phyloP scores from a whole-genome alignment of 2,113 vertebrate genomes.

The Alligator sinensis region DNA sequence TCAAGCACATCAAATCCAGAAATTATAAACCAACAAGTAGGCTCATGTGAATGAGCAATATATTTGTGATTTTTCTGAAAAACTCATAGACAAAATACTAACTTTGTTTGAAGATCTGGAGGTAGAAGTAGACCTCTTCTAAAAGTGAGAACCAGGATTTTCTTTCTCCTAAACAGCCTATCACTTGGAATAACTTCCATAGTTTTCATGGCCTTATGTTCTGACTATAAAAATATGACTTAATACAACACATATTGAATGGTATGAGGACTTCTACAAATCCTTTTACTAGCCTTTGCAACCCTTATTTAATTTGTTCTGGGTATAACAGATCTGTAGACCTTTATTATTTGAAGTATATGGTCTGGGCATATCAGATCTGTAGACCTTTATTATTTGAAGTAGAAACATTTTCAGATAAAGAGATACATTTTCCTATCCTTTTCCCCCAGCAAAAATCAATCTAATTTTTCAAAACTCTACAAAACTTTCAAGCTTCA shows the following conservation, averaged over 20 bases:
- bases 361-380: constrained; percentile 21
- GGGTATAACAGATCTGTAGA: constrained; percentile 29
- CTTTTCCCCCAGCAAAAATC: constrained; percentile 28
- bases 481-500: constrained; percentile 19
- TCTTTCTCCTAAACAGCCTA: not conserved
- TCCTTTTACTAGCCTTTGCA: not conserved
- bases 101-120: not conserved
- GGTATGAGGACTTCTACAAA: constrained; percentile 41
- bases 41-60: not conserved
- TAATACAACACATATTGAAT: not conserved
- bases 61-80: not conserved
- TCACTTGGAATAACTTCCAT: not conserved
- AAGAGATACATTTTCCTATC: constrained; percentile 47
- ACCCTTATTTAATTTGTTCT: constrained; percentile 52
- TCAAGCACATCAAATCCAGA: not conserved
- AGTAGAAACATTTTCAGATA: constrained; percentile 17
- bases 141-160: not conserved
- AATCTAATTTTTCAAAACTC: constrained; percentile 25
- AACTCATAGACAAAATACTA: not conserved
- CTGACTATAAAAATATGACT: constrained; percentile 47
- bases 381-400: constrained; percentile 41
- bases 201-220: not conserved
- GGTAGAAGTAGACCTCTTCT: not conserved
- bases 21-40: not conserved
- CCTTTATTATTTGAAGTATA: constrained; percentile 46